Evolutionary conservation across 37 sponge, comb jelly and placozoan genomes (phyloP), one percentile per base, ranked within the genome.

Genomic region (Diacarnus erythraeanus): DNA sequence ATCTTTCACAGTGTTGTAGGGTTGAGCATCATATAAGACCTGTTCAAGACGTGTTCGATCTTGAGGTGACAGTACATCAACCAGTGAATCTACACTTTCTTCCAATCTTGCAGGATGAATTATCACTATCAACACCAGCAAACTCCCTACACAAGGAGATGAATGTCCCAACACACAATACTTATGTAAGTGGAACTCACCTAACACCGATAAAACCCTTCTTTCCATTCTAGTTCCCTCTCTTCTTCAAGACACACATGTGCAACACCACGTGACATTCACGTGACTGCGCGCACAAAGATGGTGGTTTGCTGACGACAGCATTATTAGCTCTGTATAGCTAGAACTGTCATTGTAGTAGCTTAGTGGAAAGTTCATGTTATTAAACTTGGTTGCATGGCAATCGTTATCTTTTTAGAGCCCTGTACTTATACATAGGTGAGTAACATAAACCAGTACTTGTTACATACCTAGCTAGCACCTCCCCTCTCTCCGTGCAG

Each of bases 11-110:
- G 69, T 76, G 9, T 37, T 26, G 25, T 59, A 78, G 0, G 72
- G 43, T 40, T 61, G 37, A 3, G 72, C 79, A 10, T 59, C 47
- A 12, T 35, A 18, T 10, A 85, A 30, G n/a, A 65, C 34, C 21
- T 85, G 27, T 18, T 27, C 30, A 44, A 85, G 43, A 31, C 80
- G 79, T 1, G 39, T 38, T 64, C 43, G 59, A 21, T 85, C 86
- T 3, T 47, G 57, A 12, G 25, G 31, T 20, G 72, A 26, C 0
- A 85, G 65, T 30, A 85, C 86, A 42, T 78, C 80, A 20, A 33
- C 44, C 35, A 79, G 60, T 58, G 80, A 78, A 21, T 31, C 36
- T 3, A 23, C 64, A n/a, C 40, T 5, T 17, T 71, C 80, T 6
- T 54, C 74, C 3, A 30, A 41, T 31, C n/a, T 57, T 36, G 77